Conservation (phyloP, 2,113 vertebrate species). For the Vulpes vulpes region DNA sequence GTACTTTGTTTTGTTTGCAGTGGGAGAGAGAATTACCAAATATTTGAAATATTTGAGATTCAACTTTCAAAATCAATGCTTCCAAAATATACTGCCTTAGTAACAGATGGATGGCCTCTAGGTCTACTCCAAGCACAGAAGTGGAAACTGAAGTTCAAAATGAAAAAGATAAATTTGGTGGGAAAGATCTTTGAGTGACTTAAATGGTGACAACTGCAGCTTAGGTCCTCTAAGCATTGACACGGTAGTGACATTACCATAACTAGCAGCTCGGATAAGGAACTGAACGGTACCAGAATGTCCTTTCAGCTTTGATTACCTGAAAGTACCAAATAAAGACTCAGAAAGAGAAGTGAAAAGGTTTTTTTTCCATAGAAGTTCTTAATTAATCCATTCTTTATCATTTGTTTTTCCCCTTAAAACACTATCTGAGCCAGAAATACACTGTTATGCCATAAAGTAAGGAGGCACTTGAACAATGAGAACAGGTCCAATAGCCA, state of each 20-base stretch:
- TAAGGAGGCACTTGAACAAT: not conserved
- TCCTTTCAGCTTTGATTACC: not conserved
- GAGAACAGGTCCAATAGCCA: not conserved
- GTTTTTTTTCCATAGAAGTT: not conserved
- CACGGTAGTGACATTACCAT: not conserved
- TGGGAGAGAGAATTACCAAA: not conserved
- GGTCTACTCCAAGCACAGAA: not conserved
- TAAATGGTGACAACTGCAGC: not conserved
- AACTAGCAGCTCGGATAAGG: not conserved
- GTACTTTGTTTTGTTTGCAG: not conserved
- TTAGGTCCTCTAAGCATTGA: not conserved
- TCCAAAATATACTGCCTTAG: not conserved
- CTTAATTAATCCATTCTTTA: not conserved
- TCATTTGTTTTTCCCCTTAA: not conserved
- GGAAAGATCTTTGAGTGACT: not conserved
- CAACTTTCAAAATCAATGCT: not conserved
- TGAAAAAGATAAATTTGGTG: not conserved
- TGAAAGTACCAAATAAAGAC: not conserved
- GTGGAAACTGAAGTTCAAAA: not conserved
- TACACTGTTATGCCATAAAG: not conserved
- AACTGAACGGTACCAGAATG: not conserved
- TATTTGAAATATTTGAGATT: not conserved
- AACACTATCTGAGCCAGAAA: not conserved
- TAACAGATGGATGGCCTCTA: not conserved
- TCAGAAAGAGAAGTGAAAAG: not conserved